Percentiles rank a stretch among this genome's conserved stretches.
phyloP scores from a whole-genome alignment of 1,140 invertebrate species.

The Pentalonia nigronervosa region DNA sequence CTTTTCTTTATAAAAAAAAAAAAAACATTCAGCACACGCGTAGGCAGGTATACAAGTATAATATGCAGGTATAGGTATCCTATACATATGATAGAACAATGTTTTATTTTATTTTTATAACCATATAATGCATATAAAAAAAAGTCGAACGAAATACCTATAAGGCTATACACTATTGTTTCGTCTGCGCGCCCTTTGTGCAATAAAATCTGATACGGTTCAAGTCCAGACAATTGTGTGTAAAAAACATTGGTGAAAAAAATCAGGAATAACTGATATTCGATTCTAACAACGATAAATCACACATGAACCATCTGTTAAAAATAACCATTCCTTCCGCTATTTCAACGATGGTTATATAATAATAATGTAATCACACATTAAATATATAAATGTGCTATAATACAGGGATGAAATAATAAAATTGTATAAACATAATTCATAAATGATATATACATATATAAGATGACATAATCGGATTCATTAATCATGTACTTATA shows the following conservation, averaged over 20 bases:
- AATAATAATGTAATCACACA: background rate
- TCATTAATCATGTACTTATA: slow-evolving; percentile 27
- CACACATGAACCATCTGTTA: background rate
- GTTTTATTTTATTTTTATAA: slow-evolving; percentile 16
- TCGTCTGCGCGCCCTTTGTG: background rate
- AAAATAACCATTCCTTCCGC: background rate
- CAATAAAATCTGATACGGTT: background rate
- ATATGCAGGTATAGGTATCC: background rate
- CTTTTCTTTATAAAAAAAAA: background rate
- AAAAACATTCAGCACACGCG: background rate
- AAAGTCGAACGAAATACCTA: background rate
- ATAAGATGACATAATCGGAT: background rate
- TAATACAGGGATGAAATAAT: background rate
- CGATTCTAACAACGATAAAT: slow-evolving; percentile 31
- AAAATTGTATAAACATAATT: background rate
- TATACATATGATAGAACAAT: background rate
- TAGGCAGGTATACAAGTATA: background rate
- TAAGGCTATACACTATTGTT: background rate
- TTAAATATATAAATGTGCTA: background rate
- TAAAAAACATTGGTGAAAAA: background rate
- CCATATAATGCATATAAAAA: background rate
- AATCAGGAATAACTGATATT: slow-evolving; percentile 13
- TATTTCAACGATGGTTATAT: background rate
- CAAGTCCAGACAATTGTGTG: background rate
- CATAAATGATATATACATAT: background rate